Base-by-base conservation (phyloP, 2,888 invertebrate species). In the Xylota sylvarum region DNA sequence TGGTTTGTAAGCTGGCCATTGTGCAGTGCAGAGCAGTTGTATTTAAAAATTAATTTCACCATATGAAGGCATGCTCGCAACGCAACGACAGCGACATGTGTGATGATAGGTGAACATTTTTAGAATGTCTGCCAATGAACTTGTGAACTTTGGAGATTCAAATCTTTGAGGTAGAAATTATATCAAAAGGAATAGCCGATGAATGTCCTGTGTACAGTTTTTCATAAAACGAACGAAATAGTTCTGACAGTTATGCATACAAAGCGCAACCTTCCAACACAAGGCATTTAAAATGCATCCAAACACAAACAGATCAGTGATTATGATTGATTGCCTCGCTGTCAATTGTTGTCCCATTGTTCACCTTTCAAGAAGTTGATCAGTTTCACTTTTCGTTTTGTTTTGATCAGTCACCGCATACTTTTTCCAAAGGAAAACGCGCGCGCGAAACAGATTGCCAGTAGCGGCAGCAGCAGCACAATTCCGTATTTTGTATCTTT, bases 261-360 rank as follows among this genome's bases (percentile, higher is more conserved):
- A 48, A 56, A 70, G 60, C 32, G 7, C 7, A 17, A 17, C 12
- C 32, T 46, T 12, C n/a, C 32, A 9, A 19, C 46, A 64, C 35
- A 50, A 12, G 19, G 12, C 62, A 46, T 64, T 64, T 17, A 43
- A 64, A 46, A 65, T 84, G 35, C 84, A 50, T 43, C 17, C 32
- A 64, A 58, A 60, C 40, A 43, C 50, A 14, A 69, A 69, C 84
- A 65, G 80, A 85, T 81, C 85, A 76, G 73, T 86, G 86, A 86
- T 82, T 86, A 86, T 86, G 86, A 86, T 86, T 86, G 86, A 86
- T 86, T 86, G 78, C 86, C 69, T 82, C 50, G 86, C 86, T 86
- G 86, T 86, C 86, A 86, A 86, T 82, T 86, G 81, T 69, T 69
- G 56, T 62, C 43, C 86, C 78, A 86, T 86, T 86, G 86, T 86